These are phyloP conservation scores for Pterostichus madidus DNA, from an alignment of 2,888 invertebrate species.

Conservation along the genomic window DNA sequence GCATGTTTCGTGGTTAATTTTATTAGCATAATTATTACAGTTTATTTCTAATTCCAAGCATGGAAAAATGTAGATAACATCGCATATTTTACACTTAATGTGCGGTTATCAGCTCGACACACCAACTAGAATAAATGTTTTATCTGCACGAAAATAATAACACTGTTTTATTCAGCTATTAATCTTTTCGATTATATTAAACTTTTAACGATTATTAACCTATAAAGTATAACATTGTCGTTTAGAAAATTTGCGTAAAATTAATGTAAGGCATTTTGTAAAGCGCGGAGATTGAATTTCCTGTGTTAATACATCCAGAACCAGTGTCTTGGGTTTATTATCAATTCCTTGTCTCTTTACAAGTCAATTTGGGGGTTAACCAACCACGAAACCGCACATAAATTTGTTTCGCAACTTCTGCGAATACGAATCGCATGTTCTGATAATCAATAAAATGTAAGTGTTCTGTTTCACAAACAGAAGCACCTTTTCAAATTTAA, in stretches of 20 bases:
- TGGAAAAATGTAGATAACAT: conserved; percentile 32
- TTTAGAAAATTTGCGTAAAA: conserved; percentile 21
- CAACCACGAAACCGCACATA: conserved; percentile 39
- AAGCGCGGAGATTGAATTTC: conserved; percentile 28
- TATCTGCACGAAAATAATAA: conserved; percentile 37
- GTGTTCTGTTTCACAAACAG: background rate
- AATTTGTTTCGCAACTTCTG: conserved; percentile 37
- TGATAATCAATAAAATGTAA: conserved; percentile 9
- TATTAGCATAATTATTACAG: conserved; percentile 45
- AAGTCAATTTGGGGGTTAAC: conserved; percentile 40
- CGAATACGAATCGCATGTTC: conserved; percentile 7
- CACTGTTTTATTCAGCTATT: conserved; percentile 13
- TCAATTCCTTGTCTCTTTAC: conserved; percentile 47
- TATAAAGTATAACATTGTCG: conserved; percentile 35
- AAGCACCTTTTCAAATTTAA: conserved; percentile 2
- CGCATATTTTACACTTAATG: conserved; percentile 22
- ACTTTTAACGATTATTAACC: conserved; percentile 34
- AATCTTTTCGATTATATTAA: conserved; percentile 20
- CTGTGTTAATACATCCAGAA: conserved; percentile 26
- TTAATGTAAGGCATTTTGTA: background rate
- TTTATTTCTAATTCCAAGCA: conserved; percentile 16
- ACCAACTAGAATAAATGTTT: conserved; percentile 39
- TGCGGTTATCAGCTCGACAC: conserved; percentile 32
- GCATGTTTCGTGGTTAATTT: conserved; percentile 28
- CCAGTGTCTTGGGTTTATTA: conserved; percentile 24